These are phyloP conservation scores for Gortyna flavago DNA, from an alignment of 2,888 invertebrate species.

Conservation along the genomic window DNA sequence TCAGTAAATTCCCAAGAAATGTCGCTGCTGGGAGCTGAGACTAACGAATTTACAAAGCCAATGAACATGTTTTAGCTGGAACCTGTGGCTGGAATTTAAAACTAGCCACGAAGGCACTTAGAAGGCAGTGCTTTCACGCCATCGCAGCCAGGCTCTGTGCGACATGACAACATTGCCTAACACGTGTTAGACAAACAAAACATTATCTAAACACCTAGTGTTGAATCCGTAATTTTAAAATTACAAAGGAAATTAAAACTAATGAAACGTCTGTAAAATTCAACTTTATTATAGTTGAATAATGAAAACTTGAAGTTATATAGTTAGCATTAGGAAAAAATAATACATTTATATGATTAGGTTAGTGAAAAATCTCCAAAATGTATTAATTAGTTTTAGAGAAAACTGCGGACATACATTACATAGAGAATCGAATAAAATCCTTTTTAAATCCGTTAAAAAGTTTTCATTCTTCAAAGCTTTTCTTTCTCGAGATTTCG, in stretches of 20 bases:
- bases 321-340: neutral
- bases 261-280: neutral
- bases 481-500: neutral
- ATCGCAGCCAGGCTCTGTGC: neutral
- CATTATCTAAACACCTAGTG: neutral
- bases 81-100: neutral
- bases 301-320: neutral
- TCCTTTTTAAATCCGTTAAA: neutral
- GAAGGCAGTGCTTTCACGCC: neutral
- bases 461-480: neutral
- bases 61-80: slow-evolving; percentile 2
- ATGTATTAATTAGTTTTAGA: neutral
- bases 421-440: neutral
- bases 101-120: neutral
- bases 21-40: neutral
- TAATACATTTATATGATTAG: neutral
- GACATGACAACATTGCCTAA: neutral
- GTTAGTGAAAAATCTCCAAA: neutral
- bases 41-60: slow-evolving; percentile 3
- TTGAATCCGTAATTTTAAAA: neutral
- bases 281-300: neutral
- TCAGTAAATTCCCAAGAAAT: neutral
- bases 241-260: neutral
- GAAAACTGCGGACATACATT: neutral
- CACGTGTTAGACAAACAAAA: neutral